Percentiles rank a stretch among this genome's conserved stretches.
Evolutionary conservation across 1,140 invertebrate species (phyloP).

Genomic region (Pseudachorutes palmiensis): DNA sequence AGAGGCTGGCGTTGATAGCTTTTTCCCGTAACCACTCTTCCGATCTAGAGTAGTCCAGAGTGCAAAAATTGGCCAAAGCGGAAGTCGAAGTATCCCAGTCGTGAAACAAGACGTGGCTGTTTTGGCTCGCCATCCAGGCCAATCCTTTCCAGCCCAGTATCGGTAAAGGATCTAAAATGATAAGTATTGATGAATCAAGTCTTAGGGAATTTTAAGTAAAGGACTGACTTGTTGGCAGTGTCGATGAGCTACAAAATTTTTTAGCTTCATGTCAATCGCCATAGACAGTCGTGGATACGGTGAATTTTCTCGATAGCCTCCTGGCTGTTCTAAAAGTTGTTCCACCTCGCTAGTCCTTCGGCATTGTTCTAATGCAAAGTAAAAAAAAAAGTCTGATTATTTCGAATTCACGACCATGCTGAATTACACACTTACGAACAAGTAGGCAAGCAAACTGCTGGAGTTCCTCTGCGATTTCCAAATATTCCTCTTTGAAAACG

Average conservation of each 20-base stretch:
- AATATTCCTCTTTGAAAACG: not conserved
- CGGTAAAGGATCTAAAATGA: slow-evolving; percentile 6
- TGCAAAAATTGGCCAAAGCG: not conserved
- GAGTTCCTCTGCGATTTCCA: not conserved
- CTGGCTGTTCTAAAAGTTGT: not conserved
- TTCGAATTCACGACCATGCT: not conserved
- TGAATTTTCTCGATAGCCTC: not conserved
- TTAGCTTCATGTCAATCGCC: not conserved
- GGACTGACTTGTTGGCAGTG: slow-evolving; percentile 3
- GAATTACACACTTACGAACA: not conserved
- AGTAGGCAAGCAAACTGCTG: not conserved
- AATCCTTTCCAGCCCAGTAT: slow-evolving; percentile 4
- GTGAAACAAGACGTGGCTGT: not conserved
- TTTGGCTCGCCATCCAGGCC: slow-evolving; percentile 7
- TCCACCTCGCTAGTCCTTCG: not conserved
- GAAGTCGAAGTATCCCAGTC: not conserved
- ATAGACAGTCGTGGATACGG: not conserved
- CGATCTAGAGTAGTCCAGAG: not conserved
- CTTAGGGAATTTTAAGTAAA: not conserved
- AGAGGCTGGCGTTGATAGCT: not conserved
- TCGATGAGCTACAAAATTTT: not conserved
- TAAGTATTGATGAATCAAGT: not conserved
- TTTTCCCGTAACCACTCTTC: not conserved
- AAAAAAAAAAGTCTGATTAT: not conserved
- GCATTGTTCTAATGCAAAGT: not conserved